These are phyloP conservation scores for Acheta domesticus DNA, from an alignment of 2,888 invertebrate genomes.

Conservation along the genomic window DNA sequence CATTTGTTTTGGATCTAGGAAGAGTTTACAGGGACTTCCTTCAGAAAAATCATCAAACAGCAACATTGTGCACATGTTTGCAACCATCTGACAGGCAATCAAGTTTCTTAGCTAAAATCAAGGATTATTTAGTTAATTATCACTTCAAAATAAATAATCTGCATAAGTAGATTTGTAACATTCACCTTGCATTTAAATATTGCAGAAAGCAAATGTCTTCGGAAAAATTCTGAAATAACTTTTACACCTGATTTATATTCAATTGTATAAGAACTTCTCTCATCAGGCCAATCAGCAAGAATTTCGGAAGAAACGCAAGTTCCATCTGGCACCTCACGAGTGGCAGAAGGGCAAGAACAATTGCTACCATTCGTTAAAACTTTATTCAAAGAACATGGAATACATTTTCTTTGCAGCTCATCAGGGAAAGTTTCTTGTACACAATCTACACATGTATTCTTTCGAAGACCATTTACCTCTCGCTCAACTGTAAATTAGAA, in stretches of 20 bases:
- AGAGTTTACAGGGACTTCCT: conserved; percentile 49
- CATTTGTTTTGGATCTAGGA: conserved; percentile 43
- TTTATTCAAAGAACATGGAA: conserved; percentile 44
- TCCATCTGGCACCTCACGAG: conserved; percentile 44
- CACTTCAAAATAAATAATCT: not conserved
- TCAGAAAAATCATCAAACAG: conserved; percentile 52
- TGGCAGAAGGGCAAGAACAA: conserved; percentile 45
- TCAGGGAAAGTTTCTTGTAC: conserved; percentile 46
- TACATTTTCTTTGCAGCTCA: conserved; percentile 46
- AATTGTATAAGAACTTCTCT: conserved; percentile 44
- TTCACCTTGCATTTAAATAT: conserved; percentile 50
- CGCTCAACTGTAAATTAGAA: conserved; percentile 45
- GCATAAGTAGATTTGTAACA: not conserved
- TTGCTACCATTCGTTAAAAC: conserved; percentile 39
- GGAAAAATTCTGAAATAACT: conserved; percentile 48
- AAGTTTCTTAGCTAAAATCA: conserved; percentile 47
- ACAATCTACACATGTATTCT: conserved; percentile 48
- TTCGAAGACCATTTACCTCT: conserved; percentile 44
- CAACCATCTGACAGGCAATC: conserved; percentile 62
- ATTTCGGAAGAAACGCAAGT: conserved; percentile 45
- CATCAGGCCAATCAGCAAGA: conserved; percentile 44
- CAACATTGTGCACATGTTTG: conserved; percentile 63
- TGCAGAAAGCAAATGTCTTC: conserved; percentile 46
- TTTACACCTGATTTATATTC: conserved; percentile 43
- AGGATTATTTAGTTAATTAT: conserved; percentile 37